Base-by-base conservation (phyloP, 2,888 invertebrate genomes). In the Pristionchus fissidentatus region DNA sequence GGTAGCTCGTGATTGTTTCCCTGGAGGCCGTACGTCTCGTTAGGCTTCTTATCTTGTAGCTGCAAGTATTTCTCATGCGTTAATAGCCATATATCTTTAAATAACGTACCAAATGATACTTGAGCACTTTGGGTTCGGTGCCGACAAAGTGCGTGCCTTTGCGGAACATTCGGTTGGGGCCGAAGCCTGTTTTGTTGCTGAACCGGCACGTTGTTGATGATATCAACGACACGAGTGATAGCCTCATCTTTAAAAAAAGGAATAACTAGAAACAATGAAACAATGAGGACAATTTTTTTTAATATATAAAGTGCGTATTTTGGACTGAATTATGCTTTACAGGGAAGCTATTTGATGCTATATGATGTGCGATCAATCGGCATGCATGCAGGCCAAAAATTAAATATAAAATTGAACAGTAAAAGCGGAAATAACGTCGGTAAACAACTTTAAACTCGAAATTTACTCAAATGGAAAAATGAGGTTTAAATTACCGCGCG, bases 61-160 rank as follows among this genome's bases (percentile, higher is more conserved):
- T 92, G 78, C 85, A 90, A 80, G n/a, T n/a, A n/a, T n/a, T n/a
- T n/a, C n/a, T n/a, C n/a, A 19, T 60, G 8, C 60, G 10, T n/a
- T n/a, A n/a, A 38, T 35, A 32, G 35, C 15, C 29, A 60, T 0
- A 66, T 66, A 49, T 49, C 19, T 49, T 49, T 49, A 15, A 49
- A 49, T n/a, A 35, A 84, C 87, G 78, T 81, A 89, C 91, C 83
- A 90, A 73, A 80, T 92, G 91, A 85, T 92, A 92, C 80, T 92
- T 92, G 35, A 92, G 85, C 13, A 87, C 87, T 43, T 87, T 87
- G 49, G 92, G 91, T 57, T 91, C 91, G n/a, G 92, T 92, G 38
- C 92, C 92, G 13, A 92, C 92, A 84, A 92, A 92, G 83, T 92
- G 91, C 7, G 85, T 84, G 26, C 90, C 90, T 84, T 89, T 88